A percentile compares a stretch with the other conserved stretches of the same genome.
phyloP scores from a whole-genome alignment of 37 sponge, comb jelly and placozoan genomes.

The Cladorhizidae sp. region DNA sequence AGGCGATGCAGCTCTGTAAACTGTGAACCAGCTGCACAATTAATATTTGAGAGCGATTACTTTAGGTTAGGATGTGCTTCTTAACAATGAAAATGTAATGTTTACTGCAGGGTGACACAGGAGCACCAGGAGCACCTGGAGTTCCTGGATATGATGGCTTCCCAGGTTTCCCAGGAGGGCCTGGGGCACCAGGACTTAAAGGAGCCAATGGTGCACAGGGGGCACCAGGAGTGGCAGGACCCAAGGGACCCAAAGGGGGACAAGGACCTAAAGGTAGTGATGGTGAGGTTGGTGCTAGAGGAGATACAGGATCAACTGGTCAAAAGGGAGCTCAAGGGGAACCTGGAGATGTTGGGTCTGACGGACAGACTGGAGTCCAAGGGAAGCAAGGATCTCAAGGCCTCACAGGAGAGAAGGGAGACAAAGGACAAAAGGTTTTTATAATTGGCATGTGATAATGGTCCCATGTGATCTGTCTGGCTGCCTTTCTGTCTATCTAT shows the following conservation, averaged over 20 bases:
- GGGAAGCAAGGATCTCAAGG: slow-evolving; percentile 52
- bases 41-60: too few relatives aligned
- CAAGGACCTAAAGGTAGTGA: slow-evolving; percentile 23
- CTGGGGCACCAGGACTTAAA: slow-evolving; percentile 49
- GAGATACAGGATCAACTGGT: slow-evolving; percentile 50
- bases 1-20: too few relatives aligned
- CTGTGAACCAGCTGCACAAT: too few relatives aligned
- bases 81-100: background rate
- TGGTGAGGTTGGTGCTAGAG: slow-evolving; percentile 36
- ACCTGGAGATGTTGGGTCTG: slow-evolving; percentile 26
- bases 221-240: slow-evolving; percentile 38
- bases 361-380: slow-evolving; percentile 23
- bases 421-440: slow-evolving; percentile 31
- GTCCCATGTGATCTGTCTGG: background rate
- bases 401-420: slow-evolving; percentile 55
- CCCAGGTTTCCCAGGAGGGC: slow-evolving; percentile 48
- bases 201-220: slow-evolving; percentile 38
- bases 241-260: slow-evolving; percentile 55
- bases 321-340: slow-evolving; percentile 42
- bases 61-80: too few relatives aligned
- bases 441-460: background rate
- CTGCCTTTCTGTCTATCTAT: background rate
- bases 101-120: slow-evolving; percentile 20
- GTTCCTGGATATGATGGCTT: slow-evolving; percentile 54
- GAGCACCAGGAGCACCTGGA: slow-evolving; percentile 51